Base-by-base conservation (phyloP, 2,888 invertebrate genomes). In the Dynastes hyllus region DNA sequence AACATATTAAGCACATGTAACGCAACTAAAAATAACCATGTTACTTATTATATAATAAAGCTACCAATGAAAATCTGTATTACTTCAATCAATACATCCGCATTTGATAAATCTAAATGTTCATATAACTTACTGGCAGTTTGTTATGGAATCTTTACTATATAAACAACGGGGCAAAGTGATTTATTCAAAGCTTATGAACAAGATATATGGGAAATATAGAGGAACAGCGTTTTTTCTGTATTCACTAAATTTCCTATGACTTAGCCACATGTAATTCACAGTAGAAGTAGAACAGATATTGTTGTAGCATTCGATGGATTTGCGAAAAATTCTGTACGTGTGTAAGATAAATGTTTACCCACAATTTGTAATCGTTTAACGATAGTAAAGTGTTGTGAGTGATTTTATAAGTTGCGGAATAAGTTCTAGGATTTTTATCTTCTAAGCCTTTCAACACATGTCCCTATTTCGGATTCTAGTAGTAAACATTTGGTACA, bases 141-240 rank as follows among this genome's bases (percentile, higher is more conserved):
- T 67, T 67, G 67, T 67, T 67, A 67, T 67, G 67, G 45, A 67
- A 67, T 67, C 67, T 50, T 67, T 40, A 50, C 50, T 67, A 45
- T 67, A 67, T 50, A 67, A 45, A 67, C 50, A 67, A 50, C 55
- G 55, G 55, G 16, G 22, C 67, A 16, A 67, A 22, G 50, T 67
- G 67, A 67, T 67, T 67, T 67, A 67, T 67, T 67, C 50, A 67
- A 67, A 67, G 50, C 50, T n/a, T 67, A 67, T 45, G 67, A 63
- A 63, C 63, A 67, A 67, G 67, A 67, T 67, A 67, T 67, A 67
- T 67, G 67, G 67, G 67, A 67, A 67, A 45, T 67, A 67, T 67
- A 50, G 22, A 45, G 67, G 13, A 45, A 29, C 32, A 37, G 5
- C 5, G 16, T 27, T 50, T 67, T 67, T 50, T 67, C 63, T 29